Base-by-base conservation (phyloP, 2,113 vertebrate species). In the Symphodus melops region DNA sequence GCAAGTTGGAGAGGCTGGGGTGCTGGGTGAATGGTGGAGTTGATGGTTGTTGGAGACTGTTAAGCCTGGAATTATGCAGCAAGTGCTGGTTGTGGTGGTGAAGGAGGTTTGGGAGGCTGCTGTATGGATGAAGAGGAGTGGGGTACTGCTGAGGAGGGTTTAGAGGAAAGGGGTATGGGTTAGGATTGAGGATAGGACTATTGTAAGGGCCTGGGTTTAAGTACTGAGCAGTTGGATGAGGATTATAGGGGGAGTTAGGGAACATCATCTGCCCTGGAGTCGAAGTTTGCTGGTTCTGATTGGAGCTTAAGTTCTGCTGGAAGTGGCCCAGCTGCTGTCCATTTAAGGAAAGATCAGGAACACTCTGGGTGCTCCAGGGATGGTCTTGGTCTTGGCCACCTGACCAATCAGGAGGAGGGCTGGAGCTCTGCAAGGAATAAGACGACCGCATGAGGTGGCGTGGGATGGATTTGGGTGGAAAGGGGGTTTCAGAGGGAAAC, bases 341-440 rank as follows among this genome's bases (percentile, higher is more conserved):
- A 62, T 46, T 36, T 1, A 56, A 73, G 0, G 70, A 77, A 21
- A 96, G 85, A 79, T 94, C 96, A 6, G 97, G 97, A 48, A 98
- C 86, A 1, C 97, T 99, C 86, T 95, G 95, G 1, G 95, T 94
- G 81, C 95, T 98, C 93, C 97, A 94, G 0, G 93, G 89, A 13
- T 93, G 92, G 68, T 84, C 20, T 19, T 93, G 92, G 68, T 84
- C 20, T 19, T 91, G 91, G 52, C 92, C 91, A 0, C 91, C 94
- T 17, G 94, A 93, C 94, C 93, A 95, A 52, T 97, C 95, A 0
- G 90, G 61, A 3, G 93, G 94, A 0, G 95, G 83, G 7, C 96
- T 96, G 67, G 93, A 63, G 9, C 95, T 95, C 28, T 95, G 95
- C 11, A 97, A 94, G 1, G 97, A 98, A 70, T 88, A 94, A 0